phyloP scores from a whole-genome alignment of 2,888 invertebrate species.

The Ernsta delagoae region DNA sequence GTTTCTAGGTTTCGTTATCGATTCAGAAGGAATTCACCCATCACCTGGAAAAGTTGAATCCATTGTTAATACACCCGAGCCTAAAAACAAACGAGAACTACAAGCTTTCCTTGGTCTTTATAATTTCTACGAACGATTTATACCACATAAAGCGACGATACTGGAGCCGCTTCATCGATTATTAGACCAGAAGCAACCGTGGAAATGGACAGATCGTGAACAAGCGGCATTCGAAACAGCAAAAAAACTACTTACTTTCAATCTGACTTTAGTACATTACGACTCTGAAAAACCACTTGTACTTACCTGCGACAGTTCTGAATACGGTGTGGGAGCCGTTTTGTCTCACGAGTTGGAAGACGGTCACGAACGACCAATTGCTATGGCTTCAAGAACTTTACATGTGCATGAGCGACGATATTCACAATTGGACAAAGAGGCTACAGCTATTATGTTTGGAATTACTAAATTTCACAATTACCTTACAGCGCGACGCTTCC shows the following conservation, averaged over 20 bases:
- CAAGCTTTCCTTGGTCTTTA: conserved; percentile 4
- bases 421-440: conserved; percentile 5
- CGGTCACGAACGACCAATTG: conserved; percentile 4
- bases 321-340: conserved; percentile 1
- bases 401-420: conserved; percentile 3
- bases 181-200: neutral
- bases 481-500: neutral
- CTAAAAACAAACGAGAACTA: conserved; percentile 2
- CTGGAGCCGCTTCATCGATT: neutral
- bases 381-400: conserved; percentile 3
- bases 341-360: conserved; percentile 4
- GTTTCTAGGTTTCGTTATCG: neutral
- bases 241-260: neutral
- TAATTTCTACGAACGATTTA: conserved; percentile 7
- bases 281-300: conserved; percentile 1
- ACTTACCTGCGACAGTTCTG: neutral
- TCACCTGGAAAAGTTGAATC: conserved; percentile 1
- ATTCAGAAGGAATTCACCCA: conserved; percentile 4
- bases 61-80: conserved; percentile 1
- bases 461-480: conserved; percentile 7
- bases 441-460: conserved; percentile 8
- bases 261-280: conserved; percentile 1
- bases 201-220: conserved; percentile 6
- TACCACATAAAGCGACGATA: conserved; percentile 4
- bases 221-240: conserved; percentile 3